phyloP scores from a whole-genome alignment of 2,797 vertebrate genomes.

The Enteromius paludinosus region DNA sequence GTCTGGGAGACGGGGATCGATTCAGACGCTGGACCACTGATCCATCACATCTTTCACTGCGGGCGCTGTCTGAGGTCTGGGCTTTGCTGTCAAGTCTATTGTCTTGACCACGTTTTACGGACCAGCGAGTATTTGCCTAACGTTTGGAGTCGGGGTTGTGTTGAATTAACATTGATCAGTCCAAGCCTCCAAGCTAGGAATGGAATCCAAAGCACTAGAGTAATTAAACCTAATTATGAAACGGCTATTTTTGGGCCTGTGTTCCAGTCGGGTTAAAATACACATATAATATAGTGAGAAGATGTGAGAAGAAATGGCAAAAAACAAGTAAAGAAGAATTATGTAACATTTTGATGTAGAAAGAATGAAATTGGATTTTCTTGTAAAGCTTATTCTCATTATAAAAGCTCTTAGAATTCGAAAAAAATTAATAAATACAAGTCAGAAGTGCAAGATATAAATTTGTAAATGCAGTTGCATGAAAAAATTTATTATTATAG shows the following conservation, averaged over 20 bases:
- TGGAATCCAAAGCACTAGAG: not conserved
- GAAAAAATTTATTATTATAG: not conserved
- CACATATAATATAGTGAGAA: not conserved
- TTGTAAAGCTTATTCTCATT: not conserved
- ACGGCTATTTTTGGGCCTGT: not conserved
- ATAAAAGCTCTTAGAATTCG: not conserved
- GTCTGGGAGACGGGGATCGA: slow-evolving; percentile 15
- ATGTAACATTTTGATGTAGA: not conserved
- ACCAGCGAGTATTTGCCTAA: slow-evolving; percentile 36
- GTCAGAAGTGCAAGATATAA: not conserved
- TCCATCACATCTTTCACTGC: slow-evolving; percentile 40
- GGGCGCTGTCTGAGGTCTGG: slow-evolving; percentile 20
- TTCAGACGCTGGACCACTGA: slow-evolving; percentile 30
- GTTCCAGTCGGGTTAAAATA: not conserved
- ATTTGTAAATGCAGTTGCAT: not conserved
- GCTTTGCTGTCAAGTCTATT: slow-evolving; percentile 21
- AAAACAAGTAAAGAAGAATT: not conserved
- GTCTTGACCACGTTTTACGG: slow-evolving; percentile 39
- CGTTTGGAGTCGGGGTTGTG: not conserved
- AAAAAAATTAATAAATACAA: not conserved
- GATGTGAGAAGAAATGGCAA: not conserved
- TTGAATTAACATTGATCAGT: slow-evolving; percentile 16
- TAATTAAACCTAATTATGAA: slow-evolving; percentile 10
- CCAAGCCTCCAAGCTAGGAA: not conserved
- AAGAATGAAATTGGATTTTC: not conserved